Evolutionary conservation across 2,888 invertebrate species (phyloP).

Genomic region (Drosophila diplacantha): DNA sequence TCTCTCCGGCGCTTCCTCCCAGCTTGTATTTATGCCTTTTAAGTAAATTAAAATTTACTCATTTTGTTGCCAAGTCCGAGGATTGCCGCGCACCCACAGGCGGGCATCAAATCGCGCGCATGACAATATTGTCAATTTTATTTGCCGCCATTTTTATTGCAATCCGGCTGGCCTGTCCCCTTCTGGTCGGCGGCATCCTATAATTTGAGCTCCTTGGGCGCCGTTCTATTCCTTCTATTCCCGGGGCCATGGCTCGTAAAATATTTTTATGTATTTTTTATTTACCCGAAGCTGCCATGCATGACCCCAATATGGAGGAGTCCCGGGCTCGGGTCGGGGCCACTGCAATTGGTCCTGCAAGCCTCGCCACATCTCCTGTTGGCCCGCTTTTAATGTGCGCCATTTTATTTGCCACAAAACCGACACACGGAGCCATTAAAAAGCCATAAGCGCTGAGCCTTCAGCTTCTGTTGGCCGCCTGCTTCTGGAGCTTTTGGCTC

Average conservation of each 20-base stretch:
- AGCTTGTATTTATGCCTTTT: conserved; percentile 64
- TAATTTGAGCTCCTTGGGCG: conserved; percentile 33
- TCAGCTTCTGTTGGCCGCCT: conserved; percentile 37
- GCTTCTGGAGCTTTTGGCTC: background rate
- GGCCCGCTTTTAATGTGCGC: conserved; percentile 69
- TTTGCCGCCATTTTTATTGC: conserved; percentile 68
- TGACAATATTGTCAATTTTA: conserved; percentile 73
- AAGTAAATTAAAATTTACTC: conserved; percentile 69
- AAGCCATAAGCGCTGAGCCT: conserved; percentile 71
- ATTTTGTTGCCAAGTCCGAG: conserved; percentile 45
- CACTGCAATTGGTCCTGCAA: conserved; percentile 56
- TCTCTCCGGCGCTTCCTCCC: background rate
- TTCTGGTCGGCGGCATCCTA: conserved; percentile 25
- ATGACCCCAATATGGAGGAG: conserved; percentile 63
- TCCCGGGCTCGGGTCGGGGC: conserved; percentile 25
- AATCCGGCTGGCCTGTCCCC: conserved; percentile 38
- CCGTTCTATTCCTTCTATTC: conserved; percentile 32
- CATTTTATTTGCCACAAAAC: conserved; percentile 71
- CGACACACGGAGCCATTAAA: conserved; percentile 72
- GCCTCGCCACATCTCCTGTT: conserved; percentile 32
- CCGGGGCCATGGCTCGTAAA: conserved; percentile 52
- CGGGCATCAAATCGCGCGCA: conserved; percentile 50
- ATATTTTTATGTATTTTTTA: conserved; percentile 71
- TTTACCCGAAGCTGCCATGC: conserved; percentile 62
- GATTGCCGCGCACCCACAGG: conserved; percentile 16